These are phyloP conservation scores for Myrmecophaga tridactyla DNA, from an alignment of 2,113 vertebrate genomes.

Conservation along the genomic window DNA sequence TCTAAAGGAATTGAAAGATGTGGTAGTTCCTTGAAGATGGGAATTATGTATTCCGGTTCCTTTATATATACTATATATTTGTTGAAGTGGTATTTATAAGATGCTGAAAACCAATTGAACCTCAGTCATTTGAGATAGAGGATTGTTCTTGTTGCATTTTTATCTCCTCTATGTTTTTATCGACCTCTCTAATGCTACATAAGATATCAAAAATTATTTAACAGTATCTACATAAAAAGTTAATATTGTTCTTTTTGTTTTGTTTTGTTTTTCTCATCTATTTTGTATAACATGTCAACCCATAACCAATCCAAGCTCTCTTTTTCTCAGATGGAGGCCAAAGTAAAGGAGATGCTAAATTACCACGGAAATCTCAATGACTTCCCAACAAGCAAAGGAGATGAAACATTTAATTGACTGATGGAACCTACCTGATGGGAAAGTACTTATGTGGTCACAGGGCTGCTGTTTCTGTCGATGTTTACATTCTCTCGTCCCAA, in stretches of 20 bases:
- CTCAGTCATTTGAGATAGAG: not conserved
- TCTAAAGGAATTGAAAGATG: slow-evolving; percentile 10
- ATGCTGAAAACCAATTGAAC: not conserved
- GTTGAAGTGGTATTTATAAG: not conserved
- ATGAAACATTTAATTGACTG: slow-evolving; percentile 83
- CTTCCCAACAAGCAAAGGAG: slow-evolving; percentile 82
- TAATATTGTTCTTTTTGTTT: slow-evolving; percentile 5
- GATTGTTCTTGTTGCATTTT: not conserved
- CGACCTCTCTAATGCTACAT: not conserved
- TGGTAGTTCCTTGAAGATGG: not conserved
- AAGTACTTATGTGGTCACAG: slow-evolving; percentile 85
- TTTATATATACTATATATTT: not conserved
- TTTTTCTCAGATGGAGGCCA: slow-evolving; percentile 93
- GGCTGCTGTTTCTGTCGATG: slow-evolving; percentile 89
- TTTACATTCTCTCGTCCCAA: slow-evolving; percentile 91
- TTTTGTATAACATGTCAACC: slow-evolving; percentile 43
- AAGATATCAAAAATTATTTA: not conserved
- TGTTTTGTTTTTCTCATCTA: slow-evolving; percentile 31
- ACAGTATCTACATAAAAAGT: not conserved
- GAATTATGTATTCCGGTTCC: not conserved
- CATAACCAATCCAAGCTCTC: slow-evolving; percentile 66
- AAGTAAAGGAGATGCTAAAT: slow-evolving; percentile 95
- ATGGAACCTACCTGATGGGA: slow-evolving; percentile 84
- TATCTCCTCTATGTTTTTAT: not conserved
- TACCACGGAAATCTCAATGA: slow-evolving; percentile 97